Evolutionary conservation across 1,140 invertebrate genomes (phyloP), one percentile per base, ranked within the genome.

Genomic region (Idris sp.): DNA sequence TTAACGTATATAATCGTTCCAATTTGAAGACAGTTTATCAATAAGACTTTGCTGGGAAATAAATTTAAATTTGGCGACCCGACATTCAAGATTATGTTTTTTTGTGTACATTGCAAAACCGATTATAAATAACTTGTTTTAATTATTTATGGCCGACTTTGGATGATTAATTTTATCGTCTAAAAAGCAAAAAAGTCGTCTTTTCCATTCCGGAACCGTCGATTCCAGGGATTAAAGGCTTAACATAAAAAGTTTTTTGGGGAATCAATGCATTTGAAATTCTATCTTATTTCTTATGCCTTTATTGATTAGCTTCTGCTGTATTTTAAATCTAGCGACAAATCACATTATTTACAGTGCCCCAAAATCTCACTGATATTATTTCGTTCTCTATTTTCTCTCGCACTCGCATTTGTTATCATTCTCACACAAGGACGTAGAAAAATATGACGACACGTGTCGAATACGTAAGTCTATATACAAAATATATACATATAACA

Each of bases 381-480:
- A 11, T 30, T n/a, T 46, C 35, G 14, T 9, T 62, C 56, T 35
- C 33, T n/a, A n/a, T n/a, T n/a, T n/a, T 54, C 44, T 7, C 22
- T 59, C 44, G 33, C 16, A 16, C 53, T 33, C 25, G 48, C 48
- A 41, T 36, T 49, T 25, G 56, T 38, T 53, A 53, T 51, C 43
- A 43, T 40, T 59, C 58, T 77, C 58, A 48, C 51, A 40, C 40
- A 76, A 74, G 56, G 77, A 83, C 80, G 84, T 87, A 87, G 80
- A 87, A 87, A 87, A 87, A 87, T 87, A 87, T 87, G 80, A 87
- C 79, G 82, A 81, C 83, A 82, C 75, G 72, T 76, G 75, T 77
- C 77, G 79, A 79, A 78, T 74, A 73, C 74, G 74, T 73, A 78
- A 68, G 71, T 77, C 73, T 83, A 84, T 84, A 81, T 83, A 84